Evolutionary conservation across 2,797 vertebrate genomes (phyloP), one percentile per base, ranked within the genome.

Genomic region (Enteromius viviparus): DNA sequence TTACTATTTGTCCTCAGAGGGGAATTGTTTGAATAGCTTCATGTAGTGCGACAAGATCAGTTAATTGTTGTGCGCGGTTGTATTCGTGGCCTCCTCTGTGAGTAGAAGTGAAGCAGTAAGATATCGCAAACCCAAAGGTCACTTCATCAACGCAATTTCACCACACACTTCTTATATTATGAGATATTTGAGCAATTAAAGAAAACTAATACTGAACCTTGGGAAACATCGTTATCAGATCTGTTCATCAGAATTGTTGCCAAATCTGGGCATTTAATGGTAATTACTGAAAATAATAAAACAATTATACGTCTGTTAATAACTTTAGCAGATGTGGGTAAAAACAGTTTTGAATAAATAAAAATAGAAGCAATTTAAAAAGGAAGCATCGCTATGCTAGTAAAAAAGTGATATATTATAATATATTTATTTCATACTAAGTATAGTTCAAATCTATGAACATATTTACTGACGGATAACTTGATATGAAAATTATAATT

Each of bases 1-100:
- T 88, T 86, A 87, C 80, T 88, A 88, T 87, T 87, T 88, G 85
- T 87, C 85, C 82, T 86, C 83, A 23, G 75, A 81, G 78, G 83
- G 62, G 64, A 81, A 86, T 80, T 84, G 83, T 85, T 87, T 87
- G 83, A 87, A 89, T 86, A 82, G 82, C 81, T 86, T 83, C 85
- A 86, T 78, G 40, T 88, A 62, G 80, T 80, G 85, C 42, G 37
- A 85, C 78, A 86, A 74, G 80, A 87, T 89, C 85, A 83, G 84
- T 83, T 89, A 83, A 89, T 85, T 86, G 82, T 87, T 85, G 34
- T 76, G 69, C 51, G 51, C 71, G 53, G 74, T 74, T 69, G 60
- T 76, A 68, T 62, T 84, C 42, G n/a, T 75, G 71, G 32, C 23
- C 72, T 72, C 78, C 49, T 69, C 47, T 71, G 72, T 49, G 70